Percentiles rank a stretch among this genome's conserved stretches.
Evolutionary conservation across 2,888 invertebrate species (phyloP).

Genomic region (Oasisia sp.): DNA sequence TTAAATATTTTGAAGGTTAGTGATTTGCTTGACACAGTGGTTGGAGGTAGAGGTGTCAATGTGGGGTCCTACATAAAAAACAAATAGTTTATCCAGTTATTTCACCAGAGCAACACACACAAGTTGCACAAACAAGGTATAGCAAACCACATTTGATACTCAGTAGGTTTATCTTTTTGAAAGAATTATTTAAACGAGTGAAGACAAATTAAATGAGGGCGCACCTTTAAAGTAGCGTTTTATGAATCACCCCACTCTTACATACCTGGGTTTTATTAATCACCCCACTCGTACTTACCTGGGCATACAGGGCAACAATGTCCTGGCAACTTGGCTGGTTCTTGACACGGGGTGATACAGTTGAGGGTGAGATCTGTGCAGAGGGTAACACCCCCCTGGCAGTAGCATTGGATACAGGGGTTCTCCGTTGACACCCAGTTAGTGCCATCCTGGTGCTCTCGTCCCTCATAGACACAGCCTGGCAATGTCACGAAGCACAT

Average conservation of each 20-base stretch:
- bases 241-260: neutral
- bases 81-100: no score
- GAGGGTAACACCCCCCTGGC: conserved; percentile 49
- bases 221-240: no score
- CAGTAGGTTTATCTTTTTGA: no score
- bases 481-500: neutral
- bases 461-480: neutral
- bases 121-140: no score
- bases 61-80: no score
- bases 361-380: conserved; percentile 41
- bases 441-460: neutral
- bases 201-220: no score
- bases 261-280: conserved; percentile 58
- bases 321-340: conserved; percentile 64
- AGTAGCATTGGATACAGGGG: neutral
- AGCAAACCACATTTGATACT: no score
- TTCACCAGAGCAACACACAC: no score
- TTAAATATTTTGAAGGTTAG: no score
- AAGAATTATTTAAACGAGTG: no score
- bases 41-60: no score
- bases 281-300: conserved; percentile 48
- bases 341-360: conserved; percentile 48
- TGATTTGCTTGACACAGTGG: no score
- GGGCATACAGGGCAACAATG: conserved; percentile 72
- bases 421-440: neutral